Base-by-base conservation (phyloP, 1,140 invertebrate genomes). In the Nasonia vitripennis region DNA sequence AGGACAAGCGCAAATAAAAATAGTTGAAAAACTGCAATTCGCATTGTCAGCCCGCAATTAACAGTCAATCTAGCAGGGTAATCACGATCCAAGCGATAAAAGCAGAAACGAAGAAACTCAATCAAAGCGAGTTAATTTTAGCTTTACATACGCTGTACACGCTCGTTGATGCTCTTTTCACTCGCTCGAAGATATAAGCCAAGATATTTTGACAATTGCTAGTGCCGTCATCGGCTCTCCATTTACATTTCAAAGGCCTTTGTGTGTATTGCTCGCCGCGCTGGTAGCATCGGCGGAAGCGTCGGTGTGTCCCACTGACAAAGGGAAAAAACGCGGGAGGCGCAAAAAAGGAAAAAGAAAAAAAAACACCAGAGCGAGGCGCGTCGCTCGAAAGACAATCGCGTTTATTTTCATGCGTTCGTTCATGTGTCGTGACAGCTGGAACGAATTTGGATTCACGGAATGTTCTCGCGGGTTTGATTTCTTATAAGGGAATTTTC, bases 181-280 rank as follows among this genome's bases (percentile, higher is more conserved):
- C 86, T 83, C 77, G 74, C 23, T 70, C 17, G 45, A 84, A 84
- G 81, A 87, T 87, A 73, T 23, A 68, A 23, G 20, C 11, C 41
- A 20, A 45, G 78, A 45, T 80, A 80, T 84, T 81, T 55, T 77
- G 80, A 85, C 80, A 89, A 87, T 86, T 81, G 87, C 27, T 17
- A 41, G 9, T 55, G 78, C 68, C 23, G 10, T 12, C 80, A 87
- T 84, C 82, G 87, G 51, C 71, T 41, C 55, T 62, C 78, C 14
- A 86, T 90, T 90, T 87, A 45, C 87, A 90, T 90, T 86, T 87
- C 71, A 90, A 90, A 88, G 86, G 82, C 77, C 48, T 83, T 85
- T 81, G 82, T 87, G 67, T 77, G 80, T 80, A 11, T 83, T 79
- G 82, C 73, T 62, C 55, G 51, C 23, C 86, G 87, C 86, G 88